These are phyloP conservation scores for Amblyjoppa fuscipennis DNA, from an alignment of 2,888 invertebrate species.

Conservation along the genomic window DNA sequence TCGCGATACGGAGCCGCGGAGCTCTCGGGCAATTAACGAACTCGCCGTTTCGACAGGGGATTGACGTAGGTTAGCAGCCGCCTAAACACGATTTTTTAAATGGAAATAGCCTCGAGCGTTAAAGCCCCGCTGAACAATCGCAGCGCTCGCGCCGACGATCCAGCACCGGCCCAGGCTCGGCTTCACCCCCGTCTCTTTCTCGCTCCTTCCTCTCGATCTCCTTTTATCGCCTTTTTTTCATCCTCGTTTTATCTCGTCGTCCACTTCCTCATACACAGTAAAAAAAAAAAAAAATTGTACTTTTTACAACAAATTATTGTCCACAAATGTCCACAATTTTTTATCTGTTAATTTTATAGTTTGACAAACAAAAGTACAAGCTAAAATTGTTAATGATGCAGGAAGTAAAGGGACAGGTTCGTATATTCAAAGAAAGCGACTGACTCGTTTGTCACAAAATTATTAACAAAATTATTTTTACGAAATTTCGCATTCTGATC, in stretches of 20 bases:
- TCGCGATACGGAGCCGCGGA: constrained; percentile 76
- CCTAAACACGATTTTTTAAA: constrained; percentile 66
- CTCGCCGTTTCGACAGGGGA: constrained; percentile 55
- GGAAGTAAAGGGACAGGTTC: too few relatives aligned
- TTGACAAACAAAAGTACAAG: too few relatives aligned
- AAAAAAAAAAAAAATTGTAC: too few relatives aligned
- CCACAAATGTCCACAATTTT: too few relatives aligned
- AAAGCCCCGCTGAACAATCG: constrained; percentile 27
- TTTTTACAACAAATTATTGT: too few relatives aligned
- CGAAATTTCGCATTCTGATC: too few relatives aligned
- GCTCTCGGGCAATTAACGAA: constrained; percentile 65
- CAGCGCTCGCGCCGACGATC: constrained; percentile 51
- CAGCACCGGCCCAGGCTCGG: constrained; percentile 3
- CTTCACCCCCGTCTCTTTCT: not conserved
- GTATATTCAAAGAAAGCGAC: too few relatives aligned
- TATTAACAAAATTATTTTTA: too few relatives aligned
- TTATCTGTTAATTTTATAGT: too few relatives aligned
- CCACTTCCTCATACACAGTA: constrained; percentile 35
- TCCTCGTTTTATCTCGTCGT: constrained; percentile 56
- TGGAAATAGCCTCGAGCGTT: constrained; percentile 61
- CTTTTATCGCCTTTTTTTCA: constrained; percentile 64
- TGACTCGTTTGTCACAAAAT: too few relatives aligned
- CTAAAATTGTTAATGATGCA: too few relatives aligned
- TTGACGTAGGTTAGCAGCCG: constrained; percentile 64
- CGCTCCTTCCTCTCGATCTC: constrained; percentile 65